A percentile compares a stretch with the other conserved stretches of the same genome.
These are phyloP conservation scores for Herpailurus yagouaroundi DNA, from an alignment of 2,113 vertebrate genomes.

Conservation along the genomic window DNA sequence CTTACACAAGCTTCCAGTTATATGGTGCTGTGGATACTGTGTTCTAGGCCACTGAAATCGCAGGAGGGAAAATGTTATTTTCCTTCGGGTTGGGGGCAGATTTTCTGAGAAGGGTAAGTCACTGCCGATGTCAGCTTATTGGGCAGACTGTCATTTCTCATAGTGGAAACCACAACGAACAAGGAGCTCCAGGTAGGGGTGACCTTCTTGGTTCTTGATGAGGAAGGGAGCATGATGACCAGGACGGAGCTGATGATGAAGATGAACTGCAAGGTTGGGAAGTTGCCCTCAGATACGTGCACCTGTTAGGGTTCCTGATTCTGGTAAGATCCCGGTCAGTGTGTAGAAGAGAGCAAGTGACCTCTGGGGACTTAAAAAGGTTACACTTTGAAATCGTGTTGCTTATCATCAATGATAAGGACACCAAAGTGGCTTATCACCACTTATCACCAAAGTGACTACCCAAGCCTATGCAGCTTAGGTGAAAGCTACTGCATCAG, in stretches of 20 bases:
- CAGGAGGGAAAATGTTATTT: fast-evolving
- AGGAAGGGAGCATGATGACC: neutral
- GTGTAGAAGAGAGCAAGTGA: neutral
- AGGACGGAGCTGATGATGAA: too few species aligned
- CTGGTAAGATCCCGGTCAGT: too few species aligned
- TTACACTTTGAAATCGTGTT: neutral
- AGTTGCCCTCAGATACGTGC: fast-evolving
- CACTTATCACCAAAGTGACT: too few species aligned
- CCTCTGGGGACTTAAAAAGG: neutral
- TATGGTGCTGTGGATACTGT: neutral
- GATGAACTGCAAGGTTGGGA: neutral
- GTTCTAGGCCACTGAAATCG: neutral
- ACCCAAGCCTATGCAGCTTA: fast-evolving
- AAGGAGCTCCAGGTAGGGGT: neutral
- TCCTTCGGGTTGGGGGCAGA: neutral
- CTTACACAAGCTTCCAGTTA: neutral
- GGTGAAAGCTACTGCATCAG: neutral
- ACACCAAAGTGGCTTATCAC: neutral
- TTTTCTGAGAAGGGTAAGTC: neutral
- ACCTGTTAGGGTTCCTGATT: neutral
- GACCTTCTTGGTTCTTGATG: neutral
- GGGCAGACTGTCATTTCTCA: neutral
- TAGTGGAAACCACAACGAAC: neutral
- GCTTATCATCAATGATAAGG: neutral
- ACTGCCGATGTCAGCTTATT: neutral